These are phyloP conservation scores for Xiphorhynchus elegans DNA, from an alignment of 2,113 vertebrate genomes.

Conservation along the genomic window DNA sequence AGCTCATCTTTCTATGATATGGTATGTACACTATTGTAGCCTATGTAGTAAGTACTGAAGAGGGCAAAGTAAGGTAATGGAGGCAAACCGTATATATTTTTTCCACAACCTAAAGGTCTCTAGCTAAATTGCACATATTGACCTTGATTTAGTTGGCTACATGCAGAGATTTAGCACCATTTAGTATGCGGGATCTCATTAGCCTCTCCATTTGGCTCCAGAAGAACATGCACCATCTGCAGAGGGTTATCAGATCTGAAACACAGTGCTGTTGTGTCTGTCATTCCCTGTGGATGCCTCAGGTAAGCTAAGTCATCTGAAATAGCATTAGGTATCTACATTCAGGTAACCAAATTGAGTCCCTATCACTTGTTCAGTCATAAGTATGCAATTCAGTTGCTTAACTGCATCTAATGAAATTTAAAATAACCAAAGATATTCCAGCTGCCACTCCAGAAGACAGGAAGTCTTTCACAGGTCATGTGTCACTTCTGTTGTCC, in stretches of 20 bases:
- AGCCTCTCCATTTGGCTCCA: neutral
- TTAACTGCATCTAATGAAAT: neutral
- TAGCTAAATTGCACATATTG: neutral
- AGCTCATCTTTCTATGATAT: neutral
- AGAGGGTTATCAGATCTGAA: neutral
- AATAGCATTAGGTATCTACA: neutral
- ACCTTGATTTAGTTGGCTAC: neutral
- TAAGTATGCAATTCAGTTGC: neutral
- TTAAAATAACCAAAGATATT: neutral
- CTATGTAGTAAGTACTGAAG: neutral
- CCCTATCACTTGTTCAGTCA: neutral
- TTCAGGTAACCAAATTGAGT: neutral
- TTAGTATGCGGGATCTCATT: neutral
- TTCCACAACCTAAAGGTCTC: neutral
- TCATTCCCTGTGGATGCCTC: neutral
- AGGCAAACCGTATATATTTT: neutral
- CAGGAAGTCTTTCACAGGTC: neutral
- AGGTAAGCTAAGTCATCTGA: neutral
- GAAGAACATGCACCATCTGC: neutral
- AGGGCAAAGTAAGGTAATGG: neutral
- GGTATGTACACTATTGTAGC: neutral
- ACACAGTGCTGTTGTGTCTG: neutral
- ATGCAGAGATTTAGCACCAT: neutral
- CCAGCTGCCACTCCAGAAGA: neutral
- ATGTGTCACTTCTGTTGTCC: neutral